Conservation (phyloP, 2,113 vertebrate species). For the Notiomystis cincta region DNA sequence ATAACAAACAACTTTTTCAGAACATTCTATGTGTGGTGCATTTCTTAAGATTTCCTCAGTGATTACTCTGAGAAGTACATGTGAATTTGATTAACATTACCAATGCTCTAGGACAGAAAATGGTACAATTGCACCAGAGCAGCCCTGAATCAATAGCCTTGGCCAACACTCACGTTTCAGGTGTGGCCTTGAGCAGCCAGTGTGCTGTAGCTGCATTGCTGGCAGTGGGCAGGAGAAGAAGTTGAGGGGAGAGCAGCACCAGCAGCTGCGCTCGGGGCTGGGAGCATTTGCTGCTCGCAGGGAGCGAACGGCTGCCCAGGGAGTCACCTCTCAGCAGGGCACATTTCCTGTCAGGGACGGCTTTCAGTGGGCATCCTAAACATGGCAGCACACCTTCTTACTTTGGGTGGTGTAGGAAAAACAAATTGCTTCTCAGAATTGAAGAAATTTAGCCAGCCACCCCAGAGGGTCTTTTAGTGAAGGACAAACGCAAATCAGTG, state of each 20-base stretch:
- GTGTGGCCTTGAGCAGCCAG: neutral
- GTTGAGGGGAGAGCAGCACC: neutral
- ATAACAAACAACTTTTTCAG: neutral
- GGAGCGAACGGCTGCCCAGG: neutral
- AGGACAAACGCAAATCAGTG: slow-evolving; percentile 11
- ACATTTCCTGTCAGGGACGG: neutral
- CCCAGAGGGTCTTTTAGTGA: slow-evolving; percentile 12
- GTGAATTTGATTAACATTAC: neutral
- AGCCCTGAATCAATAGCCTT: neutral
- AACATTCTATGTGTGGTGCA: neutral
- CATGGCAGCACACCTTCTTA: neutral
- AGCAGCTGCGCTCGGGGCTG: accelerated
- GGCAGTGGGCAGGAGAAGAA: neutral
- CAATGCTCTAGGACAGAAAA: slow-evolving; percentile 19
- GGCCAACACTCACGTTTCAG: neutral
- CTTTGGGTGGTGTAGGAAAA: neutral
- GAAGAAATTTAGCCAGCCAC: slow-evolving; percentile 27
- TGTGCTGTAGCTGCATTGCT: neutral
- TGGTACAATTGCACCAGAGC: neutral
- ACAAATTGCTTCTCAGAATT: neutral
- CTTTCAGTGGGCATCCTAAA: neutral
- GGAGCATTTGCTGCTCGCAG: neutral
- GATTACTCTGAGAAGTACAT: slow-evolving; percentile 1
- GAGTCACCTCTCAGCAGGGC: accelerated
- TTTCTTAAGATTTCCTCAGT: neutral